Evolutionary conservation across 37 sponge, comb jelly and placozoan species (phyloP).

Genomic region (Oscarella lobularis): DNA sequence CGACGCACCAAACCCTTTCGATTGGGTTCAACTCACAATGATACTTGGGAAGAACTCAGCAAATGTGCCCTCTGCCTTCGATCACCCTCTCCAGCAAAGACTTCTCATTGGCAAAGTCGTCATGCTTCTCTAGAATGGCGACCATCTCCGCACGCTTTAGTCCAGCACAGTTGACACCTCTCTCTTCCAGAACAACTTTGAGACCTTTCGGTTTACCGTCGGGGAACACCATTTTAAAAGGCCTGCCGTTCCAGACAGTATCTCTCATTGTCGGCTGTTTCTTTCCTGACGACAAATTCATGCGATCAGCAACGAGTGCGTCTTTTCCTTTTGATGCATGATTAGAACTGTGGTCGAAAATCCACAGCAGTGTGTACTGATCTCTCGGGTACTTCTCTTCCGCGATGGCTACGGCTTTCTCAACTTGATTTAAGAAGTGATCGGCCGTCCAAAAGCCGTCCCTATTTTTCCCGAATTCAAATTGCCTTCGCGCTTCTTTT

Average conservation of each 20-base stretch:
- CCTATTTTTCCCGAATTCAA: background rate
- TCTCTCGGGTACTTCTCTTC: conserved; percentile 22
- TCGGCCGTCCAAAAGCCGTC: conserved; percentile 37
- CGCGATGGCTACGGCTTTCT: conserved; percentile 21
- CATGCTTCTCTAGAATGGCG: conserved; percentile 6
- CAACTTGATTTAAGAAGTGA: conserved; percentile 20
- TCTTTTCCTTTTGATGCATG: conserved; percentile 17
- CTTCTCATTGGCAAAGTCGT: conserved; percentile 18
- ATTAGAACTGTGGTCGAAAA: conserved; percentile 28
- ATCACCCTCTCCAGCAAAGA: conserved; percentile 14
- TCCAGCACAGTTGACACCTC: conserved; percentile 32
- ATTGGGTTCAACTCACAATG: conserved; percentile 42
- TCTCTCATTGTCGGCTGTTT: conserved; percentile 33
- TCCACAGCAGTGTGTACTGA: conserved; percentile 8
- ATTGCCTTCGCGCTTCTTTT: conserved; percentile 7
- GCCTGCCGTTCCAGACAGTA: conserved; percentile 20
- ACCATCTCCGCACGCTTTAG: conserved; percentile 29
- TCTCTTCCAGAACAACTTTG: conserved; percentile 27
- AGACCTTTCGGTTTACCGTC: conserved; percentile 30
- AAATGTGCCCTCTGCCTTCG: conserved; percentile 21
- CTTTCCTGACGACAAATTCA: conserved; percentile 40
- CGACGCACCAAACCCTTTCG: conserved; percentile 24
- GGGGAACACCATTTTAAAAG: conserved; percentile 12
- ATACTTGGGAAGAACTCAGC: conserved; percentile 26
- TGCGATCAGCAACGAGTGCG: conserved; percentile 15